Base-by-base conservation (phyloP, 1,140 invertebrate species). In the Achroia grisella region DNA sequence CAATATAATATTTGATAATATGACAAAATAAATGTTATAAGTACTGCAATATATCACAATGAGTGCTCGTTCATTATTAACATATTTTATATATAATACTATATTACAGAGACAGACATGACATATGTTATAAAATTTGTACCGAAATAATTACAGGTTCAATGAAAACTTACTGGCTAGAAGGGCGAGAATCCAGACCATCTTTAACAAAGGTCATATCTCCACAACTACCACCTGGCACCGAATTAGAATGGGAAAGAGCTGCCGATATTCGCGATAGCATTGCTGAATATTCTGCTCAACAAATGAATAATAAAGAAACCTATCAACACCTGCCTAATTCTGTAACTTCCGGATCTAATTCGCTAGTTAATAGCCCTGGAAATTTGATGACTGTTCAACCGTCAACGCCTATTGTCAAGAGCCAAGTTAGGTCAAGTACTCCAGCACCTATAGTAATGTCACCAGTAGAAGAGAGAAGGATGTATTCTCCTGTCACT, bases 101-200 rank as follows among this genome's bases (percentile, higher is more conserved):
- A n/a, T n/a, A n/a, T n/a, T n/a, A n/a, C n/a, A n/a, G n/a, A n/a
- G n/a, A n/a, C n/a, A n/a, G n/a, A n/a, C n/a, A n/a, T 23, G 6
- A 23, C 17, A 23, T 23, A 23, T 23, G n/a, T 41, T 2, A 36
- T 30, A 14, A 39, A 33, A 23, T 36, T 12, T 2, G 1, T 5
- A 29, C 6, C 37, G 28, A 8, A 31, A 39, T 53, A 8, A 34
- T 59, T 73, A 58, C 86, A 94, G 95, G 95, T 23, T 87, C 89
- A 28, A 97, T 98, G 96, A 96, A 95, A 70, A 98, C 97, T 0
- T 98, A 95, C 71, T 98, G 95, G 95, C 73, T 98, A 27, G 89
- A 90, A 75, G 90, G 89, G 39, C 87, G 90, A 36, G 90, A 91
- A 60, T 88, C 88, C 13, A 83, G 93, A 33, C 77, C 88, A 13